A percentile compares a stretch with the other conserved stretches of the same genome.
phyloP scores from a whole-genome alignment of 2,113 vertebrate genomes.

The Silurus glanis region DNA sequence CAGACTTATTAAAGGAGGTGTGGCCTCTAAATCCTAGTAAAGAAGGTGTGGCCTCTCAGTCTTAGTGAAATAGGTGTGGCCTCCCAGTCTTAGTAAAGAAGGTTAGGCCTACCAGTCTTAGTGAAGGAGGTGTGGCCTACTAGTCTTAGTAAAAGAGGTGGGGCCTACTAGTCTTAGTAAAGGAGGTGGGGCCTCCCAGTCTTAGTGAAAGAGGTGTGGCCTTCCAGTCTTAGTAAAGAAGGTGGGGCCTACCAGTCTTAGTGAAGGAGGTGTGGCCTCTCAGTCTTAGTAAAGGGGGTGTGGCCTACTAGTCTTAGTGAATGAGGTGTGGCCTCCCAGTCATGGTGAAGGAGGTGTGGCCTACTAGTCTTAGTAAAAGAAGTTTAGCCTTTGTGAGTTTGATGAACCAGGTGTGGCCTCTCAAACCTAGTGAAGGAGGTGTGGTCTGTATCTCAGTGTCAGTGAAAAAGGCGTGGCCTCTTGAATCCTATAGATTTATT shows the following conservation, averaged over 20 bases:
- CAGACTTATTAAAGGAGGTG: background rate
- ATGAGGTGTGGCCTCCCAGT: too few relatives aligned
- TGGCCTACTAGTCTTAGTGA: too few relatives aligned
- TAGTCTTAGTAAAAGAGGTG: background rate
- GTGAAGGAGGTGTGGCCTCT: background rate
- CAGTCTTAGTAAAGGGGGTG: too few relatives aligned
- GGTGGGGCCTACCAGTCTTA: background rate
- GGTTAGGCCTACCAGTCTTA: background rate
- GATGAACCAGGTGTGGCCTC: background rate
- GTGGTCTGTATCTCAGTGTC: background rate
- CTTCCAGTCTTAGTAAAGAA: background rate
- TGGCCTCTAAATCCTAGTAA: background rate
- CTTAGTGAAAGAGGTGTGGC: background rate
- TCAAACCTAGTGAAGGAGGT: background rate
- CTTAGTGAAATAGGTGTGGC: background rate
- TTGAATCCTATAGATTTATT: background rate
- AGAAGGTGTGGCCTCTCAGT: background rate
- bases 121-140: background rate
- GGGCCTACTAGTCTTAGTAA: background rate
- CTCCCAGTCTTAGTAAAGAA: background rate
- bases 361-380: too few relatives aligned
- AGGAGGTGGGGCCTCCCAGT: background rate
- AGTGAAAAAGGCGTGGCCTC: background rate
- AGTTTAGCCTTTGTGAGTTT: background rate
- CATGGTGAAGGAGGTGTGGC: too few relatives aligned